Percentiles rank a stretch among this genome's conserved stretches.
Conservation (phyloP, 2,888 invertebrate species). For the Polymixis flavicincta region DNA sequence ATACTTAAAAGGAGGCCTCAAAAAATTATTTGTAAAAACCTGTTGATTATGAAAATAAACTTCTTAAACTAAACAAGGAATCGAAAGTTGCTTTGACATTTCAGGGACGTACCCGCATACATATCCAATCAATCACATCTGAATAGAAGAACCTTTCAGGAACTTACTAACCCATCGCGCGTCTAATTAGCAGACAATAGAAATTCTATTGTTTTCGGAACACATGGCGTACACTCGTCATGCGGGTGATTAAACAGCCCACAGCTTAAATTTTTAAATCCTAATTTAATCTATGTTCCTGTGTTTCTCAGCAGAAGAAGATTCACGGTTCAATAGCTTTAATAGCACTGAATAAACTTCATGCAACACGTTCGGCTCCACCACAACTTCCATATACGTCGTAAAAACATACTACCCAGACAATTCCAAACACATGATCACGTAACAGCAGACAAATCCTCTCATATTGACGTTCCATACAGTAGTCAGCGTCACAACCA, state of each 20-base stretch:
- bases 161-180: not conserved
- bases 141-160: not conserved
- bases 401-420: not conserved
- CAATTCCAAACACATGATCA: conserved; percentile 17
- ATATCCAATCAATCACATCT: not conserved
- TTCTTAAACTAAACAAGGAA: too few species aligned
- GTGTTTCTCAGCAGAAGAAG: not conserved
- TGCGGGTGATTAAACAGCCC: not conserved
- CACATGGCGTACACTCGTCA: too few species aligned
- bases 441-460: conserved; percentile 23
- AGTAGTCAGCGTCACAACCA: conserved; percentile 55
- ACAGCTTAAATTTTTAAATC: not conserved
- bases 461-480: conserved; percentile 39
- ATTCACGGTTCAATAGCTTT: not conserved
- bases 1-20: too few species aligned
- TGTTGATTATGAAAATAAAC: too few species aligned
- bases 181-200: too few species aligned
- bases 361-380: not conserved
- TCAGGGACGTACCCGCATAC: not conserved
- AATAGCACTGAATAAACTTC: not conserved
- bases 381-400: not conserved
- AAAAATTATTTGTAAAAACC: too few species aligned
- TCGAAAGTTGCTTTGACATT: not conserved
- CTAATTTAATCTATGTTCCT: not conserved
- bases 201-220: too few species aligned